Evolutionary conservation across 2,797 vertebrate species (phyloP).

Genomic region (Poeciliopsis paucimaculata): DNA sequence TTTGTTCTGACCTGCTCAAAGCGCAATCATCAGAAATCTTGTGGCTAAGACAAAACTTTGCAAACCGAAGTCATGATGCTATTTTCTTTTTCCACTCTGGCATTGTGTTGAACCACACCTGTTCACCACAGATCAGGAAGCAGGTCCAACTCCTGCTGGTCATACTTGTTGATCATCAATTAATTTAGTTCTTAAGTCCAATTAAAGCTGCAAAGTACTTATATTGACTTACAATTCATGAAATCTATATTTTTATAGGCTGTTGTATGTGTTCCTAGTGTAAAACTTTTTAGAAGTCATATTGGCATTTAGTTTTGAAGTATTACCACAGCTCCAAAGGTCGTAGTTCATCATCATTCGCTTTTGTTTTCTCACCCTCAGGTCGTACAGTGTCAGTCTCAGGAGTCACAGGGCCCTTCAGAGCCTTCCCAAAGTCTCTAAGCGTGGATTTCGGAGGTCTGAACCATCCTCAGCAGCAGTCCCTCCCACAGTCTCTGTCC

Average conservation of each 20-base stretch:
- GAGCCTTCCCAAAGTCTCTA: slow-evolving; percentile 83
- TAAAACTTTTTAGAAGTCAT: background rate
- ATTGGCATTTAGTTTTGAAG: background rate
- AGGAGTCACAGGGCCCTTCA: slow-evolving; percentile 79
- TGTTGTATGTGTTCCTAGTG: background rate
- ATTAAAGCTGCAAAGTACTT: background rate
- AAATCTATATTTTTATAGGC: background rate
- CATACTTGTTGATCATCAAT: background rate
- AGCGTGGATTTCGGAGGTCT: slow-evolving; percentile 84
- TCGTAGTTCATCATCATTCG: background rate
- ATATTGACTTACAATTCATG: background rate
- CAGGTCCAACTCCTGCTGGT: background rate
- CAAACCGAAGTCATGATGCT: background rate
- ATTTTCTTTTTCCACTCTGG: background rate
- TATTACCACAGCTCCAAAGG: background rate
- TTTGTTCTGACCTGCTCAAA: background rate
- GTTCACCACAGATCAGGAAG: background rate
- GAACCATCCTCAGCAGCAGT: slow-evolving; percentile 62
- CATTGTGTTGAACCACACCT: background rate
- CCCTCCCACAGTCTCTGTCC: slow-evolving; percentile 64
- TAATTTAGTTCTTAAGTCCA: background rate
- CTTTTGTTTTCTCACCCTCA: slow-evolving; percentile 35
- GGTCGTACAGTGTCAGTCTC: slow-evolving; percentile 79
- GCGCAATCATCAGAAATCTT: background rate
- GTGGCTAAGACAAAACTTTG: background rate